These are phyloP conservation scores for Campodea augens DNA, from an alignment of 1,140 invertebrate species.

Conservation along the genomic window DNA sequence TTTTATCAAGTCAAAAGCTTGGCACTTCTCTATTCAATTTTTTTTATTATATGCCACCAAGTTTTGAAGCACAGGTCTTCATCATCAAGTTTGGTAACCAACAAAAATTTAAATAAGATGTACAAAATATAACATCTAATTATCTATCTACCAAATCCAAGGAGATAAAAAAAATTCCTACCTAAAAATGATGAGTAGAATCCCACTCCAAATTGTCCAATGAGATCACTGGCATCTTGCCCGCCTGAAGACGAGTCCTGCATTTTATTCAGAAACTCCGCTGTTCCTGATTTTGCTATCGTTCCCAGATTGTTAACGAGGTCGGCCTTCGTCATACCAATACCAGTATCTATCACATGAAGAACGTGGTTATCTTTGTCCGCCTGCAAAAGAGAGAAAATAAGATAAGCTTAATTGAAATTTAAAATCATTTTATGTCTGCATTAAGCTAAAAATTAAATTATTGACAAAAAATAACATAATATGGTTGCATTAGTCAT, in stretches of 20 bases:
- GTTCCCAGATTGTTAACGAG: conserved; percentile 93
- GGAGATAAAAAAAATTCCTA: conserved; percentile 17
- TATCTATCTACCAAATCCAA: background rate
- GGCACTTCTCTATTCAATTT: too few species aligned
- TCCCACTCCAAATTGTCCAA: conserved; percentile 91
- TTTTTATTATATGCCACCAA: too few species aligned
- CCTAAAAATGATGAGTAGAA: conserved; percentile 92
- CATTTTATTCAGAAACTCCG: conserved; percentile 91
- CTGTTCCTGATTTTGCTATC: conserved; percentile 97
- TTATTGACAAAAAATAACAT: too few species aligned
- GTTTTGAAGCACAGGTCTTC: too few species aligned
- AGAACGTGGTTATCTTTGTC: conserved; percentile 89
- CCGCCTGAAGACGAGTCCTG: conserved; percentile 40
- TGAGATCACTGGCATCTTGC: conserved; percentile 64
- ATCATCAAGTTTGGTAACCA: too few species aligned
- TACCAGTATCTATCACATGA: conserved; percentile 89
- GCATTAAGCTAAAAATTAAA: too few species aligned
- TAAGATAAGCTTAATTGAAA: background rate
- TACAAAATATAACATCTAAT: too few species aligned
- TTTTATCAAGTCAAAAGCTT: too few species aligned
- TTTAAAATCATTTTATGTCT: too few species aligned
- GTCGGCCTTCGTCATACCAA: conserved; percentile 95
- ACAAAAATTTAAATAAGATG: too few species aligned
- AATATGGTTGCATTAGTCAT: too few species aligned
- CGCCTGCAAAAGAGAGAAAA: conserved; percentile 28